These are phyloP conservation scores for Erebia ligea DNA, from an alignment of 2,888 invertebrate genomes.

Conservation along the genomic window DNA sequence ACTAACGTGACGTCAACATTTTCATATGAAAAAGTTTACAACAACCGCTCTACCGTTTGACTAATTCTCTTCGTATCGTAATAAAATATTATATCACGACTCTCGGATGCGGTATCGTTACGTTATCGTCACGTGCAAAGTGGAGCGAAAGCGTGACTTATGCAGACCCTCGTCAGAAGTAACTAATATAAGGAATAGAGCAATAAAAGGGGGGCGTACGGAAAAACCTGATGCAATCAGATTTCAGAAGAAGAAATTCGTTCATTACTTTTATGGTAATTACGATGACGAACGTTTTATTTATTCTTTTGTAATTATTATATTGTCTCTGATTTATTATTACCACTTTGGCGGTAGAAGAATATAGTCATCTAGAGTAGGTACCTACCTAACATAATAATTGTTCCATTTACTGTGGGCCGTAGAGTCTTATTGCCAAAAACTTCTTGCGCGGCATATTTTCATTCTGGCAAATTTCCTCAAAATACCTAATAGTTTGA, in stretches of 20 bases:
- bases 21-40: neutral
- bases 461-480: too few species aligned
- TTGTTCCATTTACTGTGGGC: too few species aligned
- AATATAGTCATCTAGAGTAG: too few species aligned
- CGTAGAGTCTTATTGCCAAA: too few species aligned
- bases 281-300: neutral
- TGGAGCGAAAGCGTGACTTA: conserved; percentile 40
- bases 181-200: conserved; percentile 44
- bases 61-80: neutral
- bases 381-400: too few species aligned
- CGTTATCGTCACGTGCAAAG: conserved; percentile 33
- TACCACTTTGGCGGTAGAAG: too few species aligned
- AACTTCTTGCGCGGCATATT: too few species aligned
- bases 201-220: conserved; percentile 67
- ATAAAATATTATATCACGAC: conserved; percentile 25
- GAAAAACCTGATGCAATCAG: conserved; percentile 50
- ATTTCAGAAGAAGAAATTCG: conserved; percentile 38
- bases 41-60: neutral
- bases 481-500: too few species aligned
- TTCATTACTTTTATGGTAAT: neutral
- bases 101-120: conserved; percentile 23
- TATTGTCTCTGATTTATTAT: too few species aligned
- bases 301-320: too few species aligned
- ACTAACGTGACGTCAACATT: too few species aligned
- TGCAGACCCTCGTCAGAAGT: conserved; percentile 42